These are phyloP conservation scores for Leptobrachium leishanense DNA, from an alignment of 2,113 vertebrate genomes.

Conservation along the genomic window DNA sequence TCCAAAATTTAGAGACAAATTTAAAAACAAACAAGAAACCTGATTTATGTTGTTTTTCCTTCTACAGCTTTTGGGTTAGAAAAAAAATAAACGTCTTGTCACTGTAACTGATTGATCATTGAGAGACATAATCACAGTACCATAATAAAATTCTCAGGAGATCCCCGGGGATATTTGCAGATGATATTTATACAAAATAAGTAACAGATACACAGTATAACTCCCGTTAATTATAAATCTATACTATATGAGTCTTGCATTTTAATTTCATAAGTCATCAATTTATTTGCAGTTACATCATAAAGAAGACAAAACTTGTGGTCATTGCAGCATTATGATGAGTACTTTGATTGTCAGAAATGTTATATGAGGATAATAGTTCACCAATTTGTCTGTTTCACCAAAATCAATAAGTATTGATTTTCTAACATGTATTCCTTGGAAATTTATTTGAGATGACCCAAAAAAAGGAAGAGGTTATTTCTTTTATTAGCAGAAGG, in stretches of 20 bases:
- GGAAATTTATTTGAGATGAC: slow-evolving; percentile 48
- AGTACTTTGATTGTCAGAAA: slow-evolving; percentile 45
- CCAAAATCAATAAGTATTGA: slow-evolving; percentile 47
- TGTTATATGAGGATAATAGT: slow-evolving; percentile 49
- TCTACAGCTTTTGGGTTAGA: too few species aligned
- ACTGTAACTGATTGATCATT: too few species aligned
- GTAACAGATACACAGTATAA: slow-evolving; percentile 5
- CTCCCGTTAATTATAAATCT: slow-evolving; percentile 20
- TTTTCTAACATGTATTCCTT: slow-evolving; percentile 39
- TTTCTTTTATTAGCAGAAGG: slow-evolving; percentile 45
- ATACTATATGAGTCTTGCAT: slow-evolving; percentile 23
- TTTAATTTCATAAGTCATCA: slow-evolving; percentile 24
- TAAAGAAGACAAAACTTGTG: background rate
- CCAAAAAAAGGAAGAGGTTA: slow-evolving; percentile 48
- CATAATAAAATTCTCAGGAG: too few species aligned
- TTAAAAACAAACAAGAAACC: too few species aligned
- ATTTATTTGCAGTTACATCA: slow-evolving; percentile 20
- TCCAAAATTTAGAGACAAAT: too few species aligned
- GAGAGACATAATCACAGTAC: too few species aligned
- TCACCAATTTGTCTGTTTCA: slow-evolving; percentile 46
- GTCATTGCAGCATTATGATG: slow-evolving; percentile 5
- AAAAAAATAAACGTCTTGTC: too few species aligned
- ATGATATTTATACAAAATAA: background rate
- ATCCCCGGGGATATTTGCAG: background rate
- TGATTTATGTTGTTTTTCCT: too few species aligned